Conservation (phyloP, 2,113 vertebrate species). For the Chinchilla lanigera region DNA sequence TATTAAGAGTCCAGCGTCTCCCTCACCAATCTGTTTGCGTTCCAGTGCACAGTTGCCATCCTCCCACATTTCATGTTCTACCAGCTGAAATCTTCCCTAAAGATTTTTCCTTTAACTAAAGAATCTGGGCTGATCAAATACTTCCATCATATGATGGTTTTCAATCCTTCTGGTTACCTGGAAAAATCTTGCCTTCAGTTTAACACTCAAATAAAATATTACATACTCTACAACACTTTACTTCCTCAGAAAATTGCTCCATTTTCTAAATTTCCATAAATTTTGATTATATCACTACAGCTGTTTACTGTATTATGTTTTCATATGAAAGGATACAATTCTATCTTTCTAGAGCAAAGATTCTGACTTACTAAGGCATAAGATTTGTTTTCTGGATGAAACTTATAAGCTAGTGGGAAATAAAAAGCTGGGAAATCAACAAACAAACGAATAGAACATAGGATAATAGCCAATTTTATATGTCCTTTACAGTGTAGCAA, state of each 20-base stretch:
- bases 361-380: neutral
- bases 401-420: neutral
- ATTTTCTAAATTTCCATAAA: neutral
- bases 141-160: neutral
- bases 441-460: neutral
- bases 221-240: neutral
- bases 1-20: neutral
- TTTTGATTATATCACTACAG: neutral
- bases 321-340: neutral
- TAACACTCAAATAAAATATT: neutral
- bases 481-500: neutral
- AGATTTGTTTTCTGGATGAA: neutral
- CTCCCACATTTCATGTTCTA: neutral
- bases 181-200: neutral
- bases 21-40: neutral
- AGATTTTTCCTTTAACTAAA: neutral
- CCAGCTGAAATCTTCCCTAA: neutral
- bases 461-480: neutral
- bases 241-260: neutral
- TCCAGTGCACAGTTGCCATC: accelerated
- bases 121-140: neutral
- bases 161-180: neutral
- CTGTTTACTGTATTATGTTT: neutral
- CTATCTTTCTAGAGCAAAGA: neutral
- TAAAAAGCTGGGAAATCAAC: neutral